phyloP scores from a whole-genome alignment of 1,140 invertebrate genomes.

The Drosophila rufa region DNA sequence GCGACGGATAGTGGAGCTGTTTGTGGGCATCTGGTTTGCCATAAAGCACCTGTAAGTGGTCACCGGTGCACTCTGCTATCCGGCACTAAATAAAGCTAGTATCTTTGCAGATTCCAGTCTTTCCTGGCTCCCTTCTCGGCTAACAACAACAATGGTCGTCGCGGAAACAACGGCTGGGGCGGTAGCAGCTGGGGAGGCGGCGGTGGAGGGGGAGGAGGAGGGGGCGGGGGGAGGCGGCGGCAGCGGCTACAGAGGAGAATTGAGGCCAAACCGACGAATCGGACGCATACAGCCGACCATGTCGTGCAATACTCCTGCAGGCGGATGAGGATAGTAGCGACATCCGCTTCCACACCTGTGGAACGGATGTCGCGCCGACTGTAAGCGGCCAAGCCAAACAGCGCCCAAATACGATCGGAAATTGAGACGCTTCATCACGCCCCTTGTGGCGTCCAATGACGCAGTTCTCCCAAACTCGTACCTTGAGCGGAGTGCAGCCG shows the following conservation, averaged over 20 bases:
- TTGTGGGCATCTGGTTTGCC: slow-evolving; percentile 60
- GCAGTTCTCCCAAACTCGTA: slow-evolving; percentile 51
- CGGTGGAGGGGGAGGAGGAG: slow-evolving; percentile 35
- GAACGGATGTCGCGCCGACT: slow-evolving; percentile 38
- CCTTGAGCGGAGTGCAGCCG: slow-evolving; percentile 38
- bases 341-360: slow-evolving; percentile 18
- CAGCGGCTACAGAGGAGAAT: slow-evolving; percentile 44
- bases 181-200: slow-evolving; percentile 21
- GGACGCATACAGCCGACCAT: slow-evolving; percentile 62
- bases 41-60: slow-evolving; percentile 64
- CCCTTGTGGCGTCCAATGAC: slow-evolving; percentile 38
- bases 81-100: not conserved
- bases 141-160: slow-evolving; percentile 34
- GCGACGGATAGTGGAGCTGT: slow-evolving; percentile 61
- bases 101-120: slow-evolving; percentile 40
- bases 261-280: slow-evolving; percentile 69
- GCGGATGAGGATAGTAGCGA: slow-evolving; percentile 67
- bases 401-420: not conserved
- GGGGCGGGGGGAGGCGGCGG: slow-evolving; percentile 34
- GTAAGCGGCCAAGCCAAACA: not conserved
- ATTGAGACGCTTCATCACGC: not conserved
- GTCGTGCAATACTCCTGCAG: slow-evolving; percentile 41
- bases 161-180: slow-evolving; percentile 47
- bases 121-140: slow-evolving; percentile 64
- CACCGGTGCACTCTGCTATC: no score